Evolutionary conservation across 1,140 invertebrate species (phyloP).

Genomic region (Thaumetopoea pityocampa): DNA sequence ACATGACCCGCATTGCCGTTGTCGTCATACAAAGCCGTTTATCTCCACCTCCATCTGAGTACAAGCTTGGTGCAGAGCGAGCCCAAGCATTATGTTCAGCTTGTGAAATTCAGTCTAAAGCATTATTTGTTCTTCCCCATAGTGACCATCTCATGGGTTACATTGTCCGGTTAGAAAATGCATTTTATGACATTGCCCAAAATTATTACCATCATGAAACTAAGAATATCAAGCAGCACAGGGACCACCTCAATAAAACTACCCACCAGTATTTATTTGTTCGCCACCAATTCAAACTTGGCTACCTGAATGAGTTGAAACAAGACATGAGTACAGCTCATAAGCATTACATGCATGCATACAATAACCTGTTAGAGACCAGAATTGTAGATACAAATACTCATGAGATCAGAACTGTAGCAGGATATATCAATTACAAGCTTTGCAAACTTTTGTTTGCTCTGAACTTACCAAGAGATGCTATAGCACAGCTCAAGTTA

Average conservation of each 20-base stretch:
- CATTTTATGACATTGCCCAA: slow-evolving; percentile 94
- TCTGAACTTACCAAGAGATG: slow-evolving; percentile 92
- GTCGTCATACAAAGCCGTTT: slow-evolving; percentile 92
- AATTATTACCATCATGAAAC: slow-evolving; percentile 94
- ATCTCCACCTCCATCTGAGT: slow-evolving; percentile 87
- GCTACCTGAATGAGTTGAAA: slow-evolving; percentile 95
- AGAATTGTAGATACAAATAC: slow-evolving; percentile 92
- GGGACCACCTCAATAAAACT: slow-evolving; percentile 94
- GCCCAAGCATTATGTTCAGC: slow-evolving; percentile 91
- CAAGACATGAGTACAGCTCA: slow-evolving; percentile 92
- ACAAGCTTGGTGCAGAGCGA: slow-evolving; percentile 90
- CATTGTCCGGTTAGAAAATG: slow-evolving; percentile 88
- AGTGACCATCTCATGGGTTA: slow-evolving; percentile 91
- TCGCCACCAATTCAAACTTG: slow-evolving; percentile 97
- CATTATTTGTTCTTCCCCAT: slow-evolving; percentile 93
- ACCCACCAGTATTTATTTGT: slow-evolving; percentile 95
- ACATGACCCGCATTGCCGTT: slow-evolving; percentile 90
- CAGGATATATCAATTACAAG: slow-evolving; percentile 97
- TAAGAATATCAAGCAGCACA: slow-evolving; percentile 90
- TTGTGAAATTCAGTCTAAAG: slow-evolving; percentile 94
- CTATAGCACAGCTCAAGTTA: slow-evolving; percentile 93
- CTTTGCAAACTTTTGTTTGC: slow-evolving; percentile 93
- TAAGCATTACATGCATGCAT: slow-evolving; percentile 96
- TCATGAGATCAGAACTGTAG: slow-evolving; percentile 95
- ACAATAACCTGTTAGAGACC: slow-evolving; percentile 91